phyloP scores from a whole-genome alignment of 1,140 invertebrate genomes.

The Drosophila tsacasi region DNA sequence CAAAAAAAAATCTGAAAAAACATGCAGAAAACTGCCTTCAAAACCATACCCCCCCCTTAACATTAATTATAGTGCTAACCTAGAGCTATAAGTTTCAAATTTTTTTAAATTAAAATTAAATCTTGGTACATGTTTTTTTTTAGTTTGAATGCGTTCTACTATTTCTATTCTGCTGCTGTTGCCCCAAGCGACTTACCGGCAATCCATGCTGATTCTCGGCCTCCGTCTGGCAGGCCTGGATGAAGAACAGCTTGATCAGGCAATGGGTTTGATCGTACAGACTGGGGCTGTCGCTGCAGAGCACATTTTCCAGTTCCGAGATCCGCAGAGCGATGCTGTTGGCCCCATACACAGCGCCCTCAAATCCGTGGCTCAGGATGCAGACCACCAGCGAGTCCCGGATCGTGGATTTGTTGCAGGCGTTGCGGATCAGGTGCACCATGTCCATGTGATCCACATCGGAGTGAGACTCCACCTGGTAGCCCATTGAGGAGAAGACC shows the following conservation, averaged over 20 bases:
- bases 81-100: too few relatives aligned
- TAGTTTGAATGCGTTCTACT: too few relatives aligned
- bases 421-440: constrained; percentile 51
- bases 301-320: constrained; percentile 63
- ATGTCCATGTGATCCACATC: constrained; percentile 69
- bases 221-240: constrained; percentile 78
- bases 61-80: too few relatives aligned
- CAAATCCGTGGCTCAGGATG: constrained; percentile 77
- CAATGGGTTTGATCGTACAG: constrained; percentile 56
- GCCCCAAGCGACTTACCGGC: constrained; percentile 11
- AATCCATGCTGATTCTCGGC: not conserved
- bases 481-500: constrained; percentile 71
- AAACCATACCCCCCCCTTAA: too few relatives aligned
- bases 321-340: constrained; percentile 76
- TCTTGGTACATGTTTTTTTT: too few relatives aligned
- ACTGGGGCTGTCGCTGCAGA: constrained; percentile 46
- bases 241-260: constrained; percentile 66
- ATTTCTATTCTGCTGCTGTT: too few relatives aligned
- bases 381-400: constrained; percentile 78
- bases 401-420: constrained; percentile 44
- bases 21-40: too few relatives aligned
- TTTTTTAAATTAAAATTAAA: too few relatives aligned
- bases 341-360: constrained; percentile 69
- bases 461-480: constrained; percentile 48
- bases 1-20: too few relatives aligned